A percentile compares a stretch with the other conserved stretches of the same genome.
These are phyloP conservation scores for Microctonus hyperodae DNA, from an alignment of 2,888 invertebrate species.

Conservation along the genomic window DNA sequence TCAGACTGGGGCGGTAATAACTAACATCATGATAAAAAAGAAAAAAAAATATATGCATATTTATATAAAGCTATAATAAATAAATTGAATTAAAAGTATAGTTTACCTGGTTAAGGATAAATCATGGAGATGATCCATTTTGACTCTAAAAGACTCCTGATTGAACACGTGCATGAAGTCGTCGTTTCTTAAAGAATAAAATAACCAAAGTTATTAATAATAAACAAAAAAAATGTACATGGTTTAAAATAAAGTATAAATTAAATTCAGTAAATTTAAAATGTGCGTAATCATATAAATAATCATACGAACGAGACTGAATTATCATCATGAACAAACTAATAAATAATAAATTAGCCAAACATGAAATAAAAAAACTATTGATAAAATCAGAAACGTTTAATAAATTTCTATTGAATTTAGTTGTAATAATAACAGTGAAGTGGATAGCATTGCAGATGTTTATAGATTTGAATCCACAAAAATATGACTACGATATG, in stretches of 20 bases:
- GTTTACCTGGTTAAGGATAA: not conserved
- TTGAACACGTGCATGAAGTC: not conserved
- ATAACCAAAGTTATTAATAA: conserved; percentile 12
- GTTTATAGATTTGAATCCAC: conserved; percentile 11
- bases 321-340: conserved; percentile 48
- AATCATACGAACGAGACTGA: conserved; percentile 59
- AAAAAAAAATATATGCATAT: no score
- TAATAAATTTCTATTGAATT: not conserved
- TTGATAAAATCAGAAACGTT: not conserved
- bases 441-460: conserved; percentile 1
- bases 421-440: not conserved
- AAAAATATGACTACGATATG: no score
- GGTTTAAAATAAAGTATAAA: not conserved
- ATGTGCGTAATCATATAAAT: conserved; percentile 45
- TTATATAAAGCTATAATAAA: not conserved
- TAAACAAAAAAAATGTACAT: conserved; percentile 18
- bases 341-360: not conserved
- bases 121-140: not conserved
- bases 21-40: not conserved
- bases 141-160: not conserved
- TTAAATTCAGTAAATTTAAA: conserved; percentile 35
- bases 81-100: not conserved
- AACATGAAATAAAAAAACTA: conserved; percentile 4
- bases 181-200: conserved; percentile 11
- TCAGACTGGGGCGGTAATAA: conserved; percentile 1